Percentiles rank a stretch among this genome's conserved stretches.
phyloP scores from a whole-genome alignment of 64 coral and sea anemone genomes.

The Catalaphyllia jardinei region DNA sequence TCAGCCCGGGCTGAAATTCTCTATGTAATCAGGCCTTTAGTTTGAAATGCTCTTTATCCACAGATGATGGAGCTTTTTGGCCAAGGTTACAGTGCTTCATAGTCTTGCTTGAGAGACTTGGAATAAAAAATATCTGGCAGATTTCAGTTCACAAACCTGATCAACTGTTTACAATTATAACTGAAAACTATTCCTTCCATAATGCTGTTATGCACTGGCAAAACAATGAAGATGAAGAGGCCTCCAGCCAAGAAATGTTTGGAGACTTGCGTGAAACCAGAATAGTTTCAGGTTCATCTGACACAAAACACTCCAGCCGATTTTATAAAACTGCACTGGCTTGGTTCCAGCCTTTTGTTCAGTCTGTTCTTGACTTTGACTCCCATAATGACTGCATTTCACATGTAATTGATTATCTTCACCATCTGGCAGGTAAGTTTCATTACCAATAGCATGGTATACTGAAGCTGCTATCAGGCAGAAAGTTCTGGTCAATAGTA shows the following conservation, averaged over 20 bases:
- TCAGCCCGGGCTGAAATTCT: too few relatives aligned
- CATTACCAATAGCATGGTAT: background rate
- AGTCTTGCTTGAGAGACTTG: constrained; percentile 44
- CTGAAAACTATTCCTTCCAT: background rate
- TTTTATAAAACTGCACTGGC: constrained; percentile 32
- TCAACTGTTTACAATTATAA: constrained; percentile 24
- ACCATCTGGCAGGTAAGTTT: constrained; percentile 45
- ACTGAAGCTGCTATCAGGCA: background rate
- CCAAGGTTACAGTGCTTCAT: constrained; percentile 39
- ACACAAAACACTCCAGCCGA: background rate
- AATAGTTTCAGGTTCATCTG: background rate
- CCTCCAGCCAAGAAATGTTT: background rate
- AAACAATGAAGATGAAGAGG: background rate
- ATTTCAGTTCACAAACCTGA: background rate
- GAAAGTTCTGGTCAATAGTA: too few relatives aligned
- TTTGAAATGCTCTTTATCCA: background rate
- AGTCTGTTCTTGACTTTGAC: constrained; percentile 62
- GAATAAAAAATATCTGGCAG: constrained; percentile 36
- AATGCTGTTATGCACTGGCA: background rate
- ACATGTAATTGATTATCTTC: constrained; percentile 37
- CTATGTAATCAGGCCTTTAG: too few relatives aligned
- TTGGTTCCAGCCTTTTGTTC: constrained; percentile 63
- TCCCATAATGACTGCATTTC: background rate
- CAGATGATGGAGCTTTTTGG: constrained; percentile 33
- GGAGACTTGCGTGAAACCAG: background rate